Percentiles rank a stretch among this genome's conserved stretches.
Conservation (phyloP, 2,888 invertebrate genomes). For the Cylloceria caligata region DNA sequence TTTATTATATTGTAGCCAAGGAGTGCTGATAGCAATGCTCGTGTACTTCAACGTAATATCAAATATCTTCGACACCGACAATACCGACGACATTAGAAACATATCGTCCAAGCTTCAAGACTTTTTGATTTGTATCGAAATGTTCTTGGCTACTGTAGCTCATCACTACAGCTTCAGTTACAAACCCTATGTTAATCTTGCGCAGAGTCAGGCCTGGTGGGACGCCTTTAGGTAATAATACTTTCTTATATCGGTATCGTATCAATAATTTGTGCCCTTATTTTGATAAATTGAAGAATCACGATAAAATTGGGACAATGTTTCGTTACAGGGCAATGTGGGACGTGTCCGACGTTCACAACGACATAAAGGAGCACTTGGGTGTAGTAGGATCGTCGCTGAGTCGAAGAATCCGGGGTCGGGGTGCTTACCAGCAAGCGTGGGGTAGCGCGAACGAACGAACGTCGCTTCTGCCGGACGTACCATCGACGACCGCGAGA, state of each 20-base stretch:
- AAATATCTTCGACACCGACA: conserved; percentile 89
- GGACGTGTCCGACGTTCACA: conserved; percentile 98
- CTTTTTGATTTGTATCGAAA: conserved; percentile 98
- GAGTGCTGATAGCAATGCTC: conserved; percentile 94
- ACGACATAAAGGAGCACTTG: conserved; percentile 96
- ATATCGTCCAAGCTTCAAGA: conserved; percentile 95
- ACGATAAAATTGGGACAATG: neutral
- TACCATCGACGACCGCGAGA: conserved; percentile 65
- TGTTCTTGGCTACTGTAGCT: conserved; percentile 98
- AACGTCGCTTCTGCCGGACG: conserved; percentile 80
- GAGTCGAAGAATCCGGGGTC: conserved; percentile 91
- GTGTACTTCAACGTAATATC: conserved; percentile 94
- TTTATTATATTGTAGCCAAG: conserved; percentile 90
- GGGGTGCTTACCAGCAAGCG: conserved; percentile 90
- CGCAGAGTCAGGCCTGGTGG: conserved; percentile 84
- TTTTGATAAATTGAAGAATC: conserved; percentile 1
- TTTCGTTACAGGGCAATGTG: conserved; percentile 90
- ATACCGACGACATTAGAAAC: conserved; percentile 89
- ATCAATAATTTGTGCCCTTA: conserved; percentile 19
- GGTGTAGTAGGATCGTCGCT: conserved; percentile 95
- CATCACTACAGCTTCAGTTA: conserved; percentile 99
- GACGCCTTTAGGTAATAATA: conserved; percentile 82
- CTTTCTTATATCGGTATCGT: conserved; percentile 46
- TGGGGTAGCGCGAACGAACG: conserved; percentile 86
- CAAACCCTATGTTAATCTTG: conserved; percentile 90